Percentiles rank a stretch among this genome's conserved stretches.
Conservation (phyloP, 2,888 invertebrate species). For the Chymomyza fuscimana region DNA sequence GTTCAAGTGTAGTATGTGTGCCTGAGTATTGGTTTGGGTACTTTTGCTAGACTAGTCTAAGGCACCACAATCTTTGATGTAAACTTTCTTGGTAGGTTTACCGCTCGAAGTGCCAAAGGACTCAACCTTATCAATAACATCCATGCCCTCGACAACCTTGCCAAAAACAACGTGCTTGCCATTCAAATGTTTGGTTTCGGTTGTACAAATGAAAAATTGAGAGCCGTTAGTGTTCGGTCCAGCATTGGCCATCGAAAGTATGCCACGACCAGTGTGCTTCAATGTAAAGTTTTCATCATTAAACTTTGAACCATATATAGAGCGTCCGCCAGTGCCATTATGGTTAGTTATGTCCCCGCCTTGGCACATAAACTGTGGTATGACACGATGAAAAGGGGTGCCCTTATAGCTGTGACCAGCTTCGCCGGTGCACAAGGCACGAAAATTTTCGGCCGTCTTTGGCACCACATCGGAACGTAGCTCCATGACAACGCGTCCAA, state of each 20-base stretch:
- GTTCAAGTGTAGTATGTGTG: background rate
- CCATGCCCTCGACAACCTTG: constrained; percentile 93
- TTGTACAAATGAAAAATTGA: constrained; percentile 97
- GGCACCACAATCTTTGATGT: constrained; percentile 5
- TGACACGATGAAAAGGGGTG: constrained; percentile 95
- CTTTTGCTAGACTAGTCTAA: background rate
- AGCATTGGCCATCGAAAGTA: constrained; percentile 97
- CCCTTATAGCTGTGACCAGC: constrained; percentile 96
- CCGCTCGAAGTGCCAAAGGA: constrained; percentile 89
- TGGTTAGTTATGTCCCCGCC: constrained; percentile 96
- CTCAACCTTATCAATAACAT: constrained; percentile 92
- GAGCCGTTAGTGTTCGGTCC: constrained; percentile 97
- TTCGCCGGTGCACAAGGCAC: constrained; percentile 96
- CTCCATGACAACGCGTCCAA: constrained; percentile 80
- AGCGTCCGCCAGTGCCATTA: constrained; percentile 96
- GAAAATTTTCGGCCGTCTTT: constrained; percentile 97
- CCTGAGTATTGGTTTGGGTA: background rate
- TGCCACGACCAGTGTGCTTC: constrained; percentile 94
- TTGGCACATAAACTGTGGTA: constrained; percentile 98
- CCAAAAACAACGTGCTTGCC: constrained; percentile 88
- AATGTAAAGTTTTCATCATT: constrained; percentile 96
- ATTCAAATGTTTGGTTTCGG: constrained; percentile 89
- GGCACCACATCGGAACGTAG: constrained; percentile 93
- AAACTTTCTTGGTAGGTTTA: constrained; percentile 86
- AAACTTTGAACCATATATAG: constrained; percentile 97